A percentile compares a stretch with the other conserved stretches of the same genome.
Evolutionary conservation across 92 coral and sea anemone genomes (phyloP).

Genomic region (Actinernus sp.): DNA sequence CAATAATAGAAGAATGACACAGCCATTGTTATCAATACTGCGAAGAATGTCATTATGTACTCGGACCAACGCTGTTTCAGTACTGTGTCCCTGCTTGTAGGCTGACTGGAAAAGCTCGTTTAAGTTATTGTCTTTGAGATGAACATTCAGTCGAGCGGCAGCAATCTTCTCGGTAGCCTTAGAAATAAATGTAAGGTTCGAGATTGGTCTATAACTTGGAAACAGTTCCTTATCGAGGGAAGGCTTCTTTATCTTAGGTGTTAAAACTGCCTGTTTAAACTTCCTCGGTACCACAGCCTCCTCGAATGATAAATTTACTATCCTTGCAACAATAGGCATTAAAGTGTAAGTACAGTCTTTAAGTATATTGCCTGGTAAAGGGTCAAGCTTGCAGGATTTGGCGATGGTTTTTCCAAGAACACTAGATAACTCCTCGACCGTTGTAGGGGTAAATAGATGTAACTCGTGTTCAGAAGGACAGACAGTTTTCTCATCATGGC

Average conservation of each 20-base stretch:
- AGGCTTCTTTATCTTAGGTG: slow-evolving; percentile 31
- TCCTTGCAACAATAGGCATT: slow-evolving; percentile 31
- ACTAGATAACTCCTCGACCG: slow-evolving; percentile 8
- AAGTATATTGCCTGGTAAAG: slow-evolving; percentile 30
- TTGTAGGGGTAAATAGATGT: slow-evolving; percentile 5
- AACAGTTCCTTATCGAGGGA: slow-evolving; percentile 26
- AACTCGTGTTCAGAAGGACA: slow-evolving; percentile 9
- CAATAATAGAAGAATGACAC: slow-evolving; percentile 9
- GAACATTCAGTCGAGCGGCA: slow-evolving; percentile 11
- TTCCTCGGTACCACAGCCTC: slow-evolving; percentile 33
- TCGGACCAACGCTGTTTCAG: slow-evolving; percentile 52
- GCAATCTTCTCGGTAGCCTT: slow-evolving; percentile 56
- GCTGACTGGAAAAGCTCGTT: slow-evolving; percentile 58
- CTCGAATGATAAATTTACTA: slow-evolving; percentile 35
- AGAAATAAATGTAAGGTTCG: slow-evolving; percentile 30
- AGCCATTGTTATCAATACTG: slow-evolving; percentile 15
- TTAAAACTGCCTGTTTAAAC: no score
- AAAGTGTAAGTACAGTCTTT: slow-evolving; percentile 31
- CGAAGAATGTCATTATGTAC: slow-evolving; percentile 36
- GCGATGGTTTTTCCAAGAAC: slow-evolving; percentile 1
- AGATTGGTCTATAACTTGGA: slow-evolving; percentile 35
- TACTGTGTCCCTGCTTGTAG: slow-evolving; percentile 52
- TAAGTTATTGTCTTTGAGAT: slow-evolving; percentile 22
- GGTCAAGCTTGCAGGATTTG: slow-evolving; percentile 43
- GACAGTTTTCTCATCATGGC: not conserved